Evolutionary conservation across 2,113 vertebrate species (phyloP), one percentile per base, ranked within the genome.

Genomic region (Rafetus swinhoei): DNA sequence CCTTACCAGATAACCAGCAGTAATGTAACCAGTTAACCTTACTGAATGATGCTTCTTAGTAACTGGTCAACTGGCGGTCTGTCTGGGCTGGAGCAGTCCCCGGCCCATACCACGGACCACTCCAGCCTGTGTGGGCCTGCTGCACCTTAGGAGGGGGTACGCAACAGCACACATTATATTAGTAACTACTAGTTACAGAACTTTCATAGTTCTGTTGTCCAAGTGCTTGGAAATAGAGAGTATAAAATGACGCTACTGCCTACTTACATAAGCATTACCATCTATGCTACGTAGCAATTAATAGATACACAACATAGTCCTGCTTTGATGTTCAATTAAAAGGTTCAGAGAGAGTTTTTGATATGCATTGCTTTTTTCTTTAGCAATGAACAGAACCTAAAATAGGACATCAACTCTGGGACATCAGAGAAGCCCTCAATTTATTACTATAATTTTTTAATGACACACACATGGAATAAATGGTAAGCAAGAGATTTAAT

Each of bases 231-330:
- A 19, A 35, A 35, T 10, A 72, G n/a, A 72, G 19, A 19, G 59
- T 69, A 69, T 72, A 24, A 84, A 54, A 35, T 0, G 0, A 55
- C 3, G 14, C 0, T 0, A 77, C 32, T 69, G 29, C 62, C n/a
- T 16, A 55, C 77, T 79, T 32, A 54, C 14, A 35, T 14, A 29
- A 76, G 45, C 6, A 19, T 35, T 79, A 86, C 9, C 25, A 15
- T 29, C 15, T 4, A 7, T n/a, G 54, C 55, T 50, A 79, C 50
- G 39, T 50, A 45, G 18, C 80, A 59, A n/a, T 32, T 69, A n/a
- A 69, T n/a, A 69, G 62, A 53, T 82, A 39, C 4, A 24, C 50
- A 54, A 16, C 52, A 11, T 35, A 54, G 69, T 60, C 45, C 79
- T 59, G 85, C n/a, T 90, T 91, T 59, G 13, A 50, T 21, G 76